Conservation (phyloP, 2,888 invertebrate genomes). For the Opisthograptis luteolata region DNA sequence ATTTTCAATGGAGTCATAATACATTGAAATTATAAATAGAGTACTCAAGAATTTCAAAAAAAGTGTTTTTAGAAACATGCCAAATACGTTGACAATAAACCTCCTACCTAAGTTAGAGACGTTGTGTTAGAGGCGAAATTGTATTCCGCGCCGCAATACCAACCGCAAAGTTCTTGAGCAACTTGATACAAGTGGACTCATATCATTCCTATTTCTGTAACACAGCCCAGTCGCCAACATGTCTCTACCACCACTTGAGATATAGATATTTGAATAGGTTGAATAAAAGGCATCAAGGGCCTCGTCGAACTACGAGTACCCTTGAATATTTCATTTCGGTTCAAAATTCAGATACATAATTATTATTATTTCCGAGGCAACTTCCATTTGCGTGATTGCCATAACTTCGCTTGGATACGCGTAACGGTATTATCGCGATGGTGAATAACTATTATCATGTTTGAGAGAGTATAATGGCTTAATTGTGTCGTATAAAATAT, state of each 20-base stretch:
- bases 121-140: slow-evolving; percentile 32
- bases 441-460: slow-evolving; percentile 16
- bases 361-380: slow-evolving; percentile 10
- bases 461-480: not conserved
- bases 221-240: slow-evolving; percentile 3
- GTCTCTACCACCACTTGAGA: slow-evolving; percentile 27
- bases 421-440: slow-evolving; percentile 16
- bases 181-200: slow-evolving; percentile 45
- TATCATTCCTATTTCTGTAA: slow-evolving; percentile 48
- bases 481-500: slow-evolving; percentile 10
- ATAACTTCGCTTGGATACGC: slow-evolving; percentile 11
- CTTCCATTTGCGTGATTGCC: slow-evolving; percentile 16
- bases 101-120: slow-evolving; percentile 8
- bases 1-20: slow-evolving; percentile 17
- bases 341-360: slow-evolving; percentile 16
- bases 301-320: slow-evolving; percentile 4
- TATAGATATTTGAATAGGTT: slow-evolving; percentile 17
- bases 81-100: not conserved
- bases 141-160: slow-evolving; percentile 36
- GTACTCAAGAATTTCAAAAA: too few species aligned
- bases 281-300: slow-evolving; percentile 11
- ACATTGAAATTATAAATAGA: slow-evolving; percentile 6
- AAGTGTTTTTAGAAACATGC: not conserved
- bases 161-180: slow-evolving; percentile 45
- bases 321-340: slow-evolving; percentile 18